These are phyloP conservation scores for Onychorhynchus coronatus DNA, from an alignment of 2,113 vertebrate genomes.

Conservation along the genomic window DNA sequence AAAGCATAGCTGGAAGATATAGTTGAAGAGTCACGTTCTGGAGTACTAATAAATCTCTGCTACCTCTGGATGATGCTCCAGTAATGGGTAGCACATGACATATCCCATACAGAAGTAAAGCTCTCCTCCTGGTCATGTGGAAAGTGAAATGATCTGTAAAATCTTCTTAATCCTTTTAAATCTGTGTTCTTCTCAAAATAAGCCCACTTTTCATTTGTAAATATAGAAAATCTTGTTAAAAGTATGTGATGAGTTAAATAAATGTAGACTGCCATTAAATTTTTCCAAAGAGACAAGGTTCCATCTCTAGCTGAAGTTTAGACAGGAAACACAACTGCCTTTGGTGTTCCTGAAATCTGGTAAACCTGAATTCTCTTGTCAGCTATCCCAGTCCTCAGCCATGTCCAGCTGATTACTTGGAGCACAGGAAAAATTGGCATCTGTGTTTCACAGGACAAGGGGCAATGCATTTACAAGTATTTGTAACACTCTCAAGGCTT, in stretches of 20 bases:
- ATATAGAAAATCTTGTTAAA: neutral
- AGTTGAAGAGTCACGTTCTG: neutral
- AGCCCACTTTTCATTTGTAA: neutral
- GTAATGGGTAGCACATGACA: neutral
- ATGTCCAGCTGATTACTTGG: neutral
- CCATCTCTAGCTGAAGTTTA: neutral
- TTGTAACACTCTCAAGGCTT: neutral
- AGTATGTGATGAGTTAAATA: neutral
- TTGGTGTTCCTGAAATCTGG: neutral
- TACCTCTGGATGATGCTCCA: neutral
- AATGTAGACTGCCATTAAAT: neutral
- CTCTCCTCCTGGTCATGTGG: neutral
- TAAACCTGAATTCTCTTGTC: neutral
- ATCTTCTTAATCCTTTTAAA: neutral
- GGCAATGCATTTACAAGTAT: neutral
- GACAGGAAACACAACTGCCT: neutral
- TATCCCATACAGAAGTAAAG: neutral
- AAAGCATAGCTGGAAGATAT: neutral
- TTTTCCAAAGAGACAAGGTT: neutral
- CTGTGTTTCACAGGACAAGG: neutral
- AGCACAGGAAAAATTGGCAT: neutral
- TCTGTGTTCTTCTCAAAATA: neutral
- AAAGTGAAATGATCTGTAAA: neutral
- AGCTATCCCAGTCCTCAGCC: neutral
- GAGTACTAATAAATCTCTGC: neutral